Percentiles rank a stretch among this genome's conserved stretches.
These are phyloP conservation scores for Diaphora mendica DNA, from an alignment of 2,888 invertebrate genomes.

Conservation along the genomic window DNA sequence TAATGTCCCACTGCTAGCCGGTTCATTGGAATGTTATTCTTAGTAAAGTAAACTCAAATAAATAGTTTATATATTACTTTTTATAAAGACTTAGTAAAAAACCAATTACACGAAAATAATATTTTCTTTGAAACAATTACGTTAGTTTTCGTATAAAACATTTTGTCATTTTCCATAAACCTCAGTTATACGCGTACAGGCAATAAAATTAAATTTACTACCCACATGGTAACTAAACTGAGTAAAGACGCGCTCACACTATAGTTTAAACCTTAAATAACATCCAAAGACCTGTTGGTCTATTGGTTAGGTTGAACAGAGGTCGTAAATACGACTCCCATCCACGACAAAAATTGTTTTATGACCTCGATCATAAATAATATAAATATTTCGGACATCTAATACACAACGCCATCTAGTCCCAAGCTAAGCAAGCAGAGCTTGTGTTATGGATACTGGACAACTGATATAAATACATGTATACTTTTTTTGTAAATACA, in stretches of 20 bases:
- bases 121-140: conserved; percentile 4
- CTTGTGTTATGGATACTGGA: too few relatives aligned
- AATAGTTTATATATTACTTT: neutral
- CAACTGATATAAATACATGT: too few relatives aligned
- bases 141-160: conserved; percentile 17
- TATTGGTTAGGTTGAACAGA: neutral
- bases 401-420: too few relatives aligned
- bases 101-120: neutral
- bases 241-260: neutral
- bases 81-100: neutral
- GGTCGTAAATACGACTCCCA: neutral
- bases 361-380: too few relatives aligned
- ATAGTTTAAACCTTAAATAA: neutral
- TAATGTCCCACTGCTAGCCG: too few relatives aligned
- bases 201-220: conserved; percentile 42
- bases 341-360: neutral
- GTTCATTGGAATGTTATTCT: conserved; percentile 3
- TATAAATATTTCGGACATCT: too few relatives aligned
- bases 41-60: neutral
- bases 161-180: conserved; percentile 20
- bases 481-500: too few relatives aligned
- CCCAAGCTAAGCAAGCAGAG: too few relatives aligned
- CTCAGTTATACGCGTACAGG: conserved; percentile 27
- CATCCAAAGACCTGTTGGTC: neutral
- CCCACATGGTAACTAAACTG: conserved; percentile 34